Base-by-base conservation (phyloP, 2,797 vertebrate species). In the Phaenicophaeus curvirostris region DNA sequence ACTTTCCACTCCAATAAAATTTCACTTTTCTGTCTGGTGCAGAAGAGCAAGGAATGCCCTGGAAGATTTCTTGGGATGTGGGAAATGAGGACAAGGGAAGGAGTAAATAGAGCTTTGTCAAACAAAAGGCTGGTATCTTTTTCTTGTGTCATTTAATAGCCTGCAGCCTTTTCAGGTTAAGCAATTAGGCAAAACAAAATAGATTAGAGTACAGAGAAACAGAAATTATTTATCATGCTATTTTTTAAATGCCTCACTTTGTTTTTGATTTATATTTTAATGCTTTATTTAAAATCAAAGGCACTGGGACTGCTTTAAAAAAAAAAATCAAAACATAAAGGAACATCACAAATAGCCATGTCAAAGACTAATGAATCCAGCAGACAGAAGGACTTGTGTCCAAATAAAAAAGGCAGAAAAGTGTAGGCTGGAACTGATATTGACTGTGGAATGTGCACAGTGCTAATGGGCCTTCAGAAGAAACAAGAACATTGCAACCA, bases 381-480 rank as follows among this genome's bases (percentile, higher is more conserved):
- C 84, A 91, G 79, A 4, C 12, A 92, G 78, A 87, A 91, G n/a
- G 79, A 76, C 71, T 85, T 53, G 58, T 78, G 85, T 93, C 74
- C 68, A 92, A 94, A 91, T 88, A 89, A 90, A 94, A 93, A 85
- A 88, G 41, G 87, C 71, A 91, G 84, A 57, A 68, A 75, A 74
- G 39, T 66, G 84, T 68, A 11, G 28, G 54, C 69, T 53, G 73
- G 77, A 82, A 90, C 94, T 62, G 24, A 39, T 90, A 68, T 87
- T 73, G 90, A 83, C 86, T 88, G 74, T 58, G 65, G 18, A 16
- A 27, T 13, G 57, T 78, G 80, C 82, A 48, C 8, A 15, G 89
- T 87, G 89, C 90, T 96, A 89, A 89, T 86, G 91, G 92, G 77
- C 89, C 89, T n/a, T 30, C 25, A 77, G 91, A 89, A 96, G 95